A percentile compares a stretch with the other conserved stretches of the same genome.
Conservation (phyloP, 2,797 vertebrate genomes). For the Myripristis jacobus region DNA sequence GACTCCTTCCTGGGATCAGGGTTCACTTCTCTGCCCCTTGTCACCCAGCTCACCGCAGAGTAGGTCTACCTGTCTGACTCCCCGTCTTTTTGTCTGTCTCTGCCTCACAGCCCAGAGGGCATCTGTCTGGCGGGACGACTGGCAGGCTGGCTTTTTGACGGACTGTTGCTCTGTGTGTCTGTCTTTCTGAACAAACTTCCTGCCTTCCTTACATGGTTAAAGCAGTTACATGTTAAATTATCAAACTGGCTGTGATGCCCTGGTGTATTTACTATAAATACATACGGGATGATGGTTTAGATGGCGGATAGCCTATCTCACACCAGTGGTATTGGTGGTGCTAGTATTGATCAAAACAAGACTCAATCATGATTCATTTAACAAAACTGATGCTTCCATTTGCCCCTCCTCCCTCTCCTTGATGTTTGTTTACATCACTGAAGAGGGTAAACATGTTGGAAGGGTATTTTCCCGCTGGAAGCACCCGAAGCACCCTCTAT, state of each 20-base stretch:
- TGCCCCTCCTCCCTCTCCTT: too few species aligned
- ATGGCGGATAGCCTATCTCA: neutral
- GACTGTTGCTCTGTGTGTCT: conserved; percentile 46
- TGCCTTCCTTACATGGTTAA: conserved; percentile 6
- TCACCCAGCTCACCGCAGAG: conserved; percentile 95
- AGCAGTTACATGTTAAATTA: neutral
- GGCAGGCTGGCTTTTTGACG: too few species aligned
- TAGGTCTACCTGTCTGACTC: conserved; percentile 76
- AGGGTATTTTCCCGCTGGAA: too few species aligned
- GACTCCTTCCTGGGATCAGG: conserved; percentile 94
- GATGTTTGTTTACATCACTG: neutral
- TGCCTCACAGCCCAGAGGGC: conserved; percentile 53
- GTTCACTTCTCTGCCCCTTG: conserved; percentile 94
- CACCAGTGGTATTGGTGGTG: neutral
- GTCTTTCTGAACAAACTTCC: conserved; percentile 41
- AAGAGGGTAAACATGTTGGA: neutral
- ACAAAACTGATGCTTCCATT: too few species aligned
- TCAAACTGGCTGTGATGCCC: conserved; percentile 2
- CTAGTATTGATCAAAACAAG: neutral
- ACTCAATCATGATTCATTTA: too few species aligned
- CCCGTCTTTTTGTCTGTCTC: conserved; percentile 25
- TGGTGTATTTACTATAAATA: neutral
- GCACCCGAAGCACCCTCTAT: too few species aligned
- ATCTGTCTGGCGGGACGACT: conserved; percentile 49
- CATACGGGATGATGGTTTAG: conserved; percentile 1